Evolutionary conservation across 2,888 invertebrate genomes (phyloP).

Genomic region (Cyclophora albipunctata): DNA sequence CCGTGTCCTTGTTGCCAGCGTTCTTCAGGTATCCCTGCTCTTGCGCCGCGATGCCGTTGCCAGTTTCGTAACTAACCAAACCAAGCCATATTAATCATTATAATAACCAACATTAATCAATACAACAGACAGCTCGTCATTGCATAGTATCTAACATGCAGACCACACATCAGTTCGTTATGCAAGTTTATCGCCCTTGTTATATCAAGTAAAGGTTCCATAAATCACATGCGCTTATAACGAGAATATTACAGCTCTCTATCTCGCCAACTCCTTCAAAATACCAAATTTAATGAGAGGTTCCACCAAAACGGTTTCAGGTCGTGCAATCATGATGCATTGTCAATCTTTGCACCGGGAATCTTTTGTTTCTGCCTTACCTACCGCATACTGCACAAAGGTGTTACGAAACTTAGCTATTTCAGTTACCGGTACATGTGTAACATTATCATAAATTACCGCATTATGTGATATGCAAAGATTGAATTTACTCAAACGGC

Average conservation of each 20-base stretch:
- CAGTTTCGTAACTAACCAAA: conserved; percentile 79
- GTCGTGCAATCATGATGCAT: conserved; percentile 38
- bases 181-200: conserved; percentile 16
- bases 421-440: conserved; percentile 10
- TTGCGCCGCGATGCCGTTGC: conserved; percentile 82
- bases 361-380: conserved; percentile 30
- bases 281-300: conserved; percentile 54
- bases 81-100: too few species aligned
- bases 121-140: conserved; percentile 3
- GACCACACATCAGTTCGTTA: neutral
- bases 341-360: conserved; percentile 45
- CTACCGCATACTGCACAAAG: conserved; percentile 7
- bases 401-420: conserved; percentile 11
- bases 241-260: conserved; percentile 25
- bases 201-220: conserved; percentile 22
- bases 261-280: conserved; percentile 30
- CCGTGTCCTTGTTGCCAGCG: conserved; percentile 78
- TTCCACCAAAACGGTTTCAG: conserved; percentile 40
- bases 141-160: conserved; percentile 1
- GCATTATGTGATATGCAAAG: conserved; percentile 3
- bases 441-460: conserved; percentile 20
- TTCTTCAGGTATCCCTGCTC: conserved; percentile 84
- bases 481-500: conserved; percentile 2
- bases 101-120: conserved; percentile 16
- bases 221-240: conserved; percentile 31